phyloP scores from a whole-genome alignment of 2,888 invertebrate species.

The Celastrina argiolus region DNA sequence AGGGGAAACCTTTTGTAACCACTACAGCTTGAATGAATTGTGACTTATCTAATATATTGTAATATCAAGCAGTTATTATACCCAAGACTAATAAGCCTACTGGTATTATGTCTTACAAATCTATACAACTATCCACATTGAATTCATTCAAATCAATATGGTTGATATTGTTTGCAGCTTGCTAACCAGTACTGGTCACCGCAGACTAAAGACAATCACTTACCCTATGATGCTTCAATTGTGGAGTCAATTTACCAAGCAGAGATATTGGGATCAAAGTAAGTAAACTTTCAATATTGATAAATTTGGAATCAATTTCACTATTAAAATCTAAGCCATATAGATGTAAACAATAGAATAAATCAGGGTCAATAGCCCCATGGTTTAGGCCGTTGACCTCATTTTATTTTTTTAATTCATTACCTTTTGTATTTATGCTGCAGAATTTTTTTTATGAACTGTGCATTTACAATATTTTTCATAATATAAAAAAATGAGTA shows the following conservation, averaged over 20 bases:
- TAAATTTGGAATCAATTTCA: slow-evolving; percentile 33
- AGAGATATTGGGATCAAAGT: slow-evolving; percentile 91
- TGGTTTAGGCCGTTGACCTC: slow-evolving; percentile 63
- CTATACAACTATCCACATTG: slow-evolving; percentile 66
- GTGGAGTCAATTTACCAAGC: slow-evolving; percentile 92
- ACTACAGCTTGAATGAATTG: background rate
- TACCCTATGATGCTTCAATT: slow-evolving; percentile 85
- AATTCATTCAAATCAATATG: slow-evolving; percentile 63
- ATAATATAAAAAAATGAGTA: no score
- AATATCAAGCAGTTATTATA: slow-evolving; percentile 35
- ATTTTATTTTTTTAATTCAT: slow-evolving; percentile 53
- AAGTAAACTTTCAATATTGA: slow-evolving; percentile 46
- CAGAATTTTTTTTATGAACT: background rate
- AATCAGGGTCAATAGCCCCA: slow-evolving; percentile 59
- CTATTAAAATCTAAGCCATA: slow-evolving; percentile 52
- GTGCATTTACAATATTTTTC: no score
- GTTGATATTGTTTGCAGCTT: slow-evolving; percentile 79
- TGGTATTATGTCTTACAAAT: slow-evolving; percentile 58
- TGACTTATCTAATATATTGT: slow-evolving; percentile 3
- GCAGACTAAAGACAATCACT: slow-evolving; percentile 84
- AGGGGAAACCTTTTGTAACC: background rate
- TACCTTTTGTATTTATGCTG: slow-evolving; percentile 31
- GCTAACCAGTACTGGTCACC: slow-evolving; percentile 96
- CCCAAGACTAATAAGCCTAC: slow-evolving; percentile 48
- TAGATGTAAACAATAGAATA: slow-evolving; percentile 65